Evolutionary conservation across 2,113 vertebrate genomes (phyloP).

Genomic region (Solea senegalensis): DNA sequence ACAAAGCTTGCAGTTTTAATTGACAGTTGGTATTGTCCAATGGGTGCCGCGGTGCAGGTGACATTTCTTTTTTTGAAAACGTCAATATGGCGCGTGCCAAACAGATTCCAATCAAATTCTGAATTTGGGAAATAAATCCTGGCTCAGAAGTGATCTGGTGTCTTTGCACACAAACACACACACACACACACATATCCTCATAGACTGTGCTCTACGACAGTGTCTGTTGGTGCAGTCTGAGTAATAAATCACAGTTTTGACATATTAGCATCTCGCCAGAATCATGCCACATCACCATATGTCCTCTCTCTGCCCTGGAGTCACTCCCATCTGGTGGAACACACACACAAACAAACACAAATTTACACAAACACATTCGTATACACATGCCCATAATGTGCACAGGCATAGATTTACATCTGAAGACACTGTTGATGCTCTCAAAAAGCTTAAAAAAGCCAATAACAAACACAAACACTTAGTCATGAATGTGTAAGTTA

Average conservation of each 20-base stretch:
- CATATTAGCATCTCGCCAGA: conserved; percentile 60
- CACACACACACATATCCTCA: not conserved
- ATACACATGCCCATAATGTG: not conserved
- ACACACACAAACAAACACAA: conserved; percentile 24
- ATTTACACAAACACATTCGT: conserved; percentile 14
- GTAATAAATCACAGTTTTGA: conserved; percentile 74
- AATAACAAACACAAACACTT: not conserved
- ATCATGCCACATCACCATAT: conserved; percentile 72
- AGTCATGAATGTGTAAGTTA: not conserved
- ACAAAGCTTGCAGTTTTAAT: too few relatives aligned
- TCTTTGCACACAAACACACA: not conserved
- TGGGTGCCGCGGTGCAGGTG: too few relatives aligned
- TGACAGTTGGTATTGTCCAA: too few relatives aligned
- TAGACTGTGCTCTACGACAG: conserved; percentile 10
- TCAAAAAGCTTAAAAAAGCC: not conserved
- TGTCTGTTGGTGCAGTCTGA: conserved; percentile 29
- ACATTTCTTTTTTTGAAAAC: too few relatives aligned
- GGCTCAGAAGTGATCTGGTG: not conserved
- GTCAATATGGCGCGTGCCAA: too few relatives aligned
- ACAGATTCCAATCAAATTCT: too few relatives aligned
- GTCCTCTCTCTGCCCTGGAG: conserved; percentile 52
- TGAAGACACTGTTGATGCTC: not conserved
- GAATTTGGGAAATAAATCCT: not conserved
- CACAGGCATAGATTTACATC: not conserved
- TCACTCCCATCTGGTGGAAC: conserved; percentile 58